Conservation (phyloP, 2,797 vertebrate genomes). For the Sebastes nivosus region DNA sequence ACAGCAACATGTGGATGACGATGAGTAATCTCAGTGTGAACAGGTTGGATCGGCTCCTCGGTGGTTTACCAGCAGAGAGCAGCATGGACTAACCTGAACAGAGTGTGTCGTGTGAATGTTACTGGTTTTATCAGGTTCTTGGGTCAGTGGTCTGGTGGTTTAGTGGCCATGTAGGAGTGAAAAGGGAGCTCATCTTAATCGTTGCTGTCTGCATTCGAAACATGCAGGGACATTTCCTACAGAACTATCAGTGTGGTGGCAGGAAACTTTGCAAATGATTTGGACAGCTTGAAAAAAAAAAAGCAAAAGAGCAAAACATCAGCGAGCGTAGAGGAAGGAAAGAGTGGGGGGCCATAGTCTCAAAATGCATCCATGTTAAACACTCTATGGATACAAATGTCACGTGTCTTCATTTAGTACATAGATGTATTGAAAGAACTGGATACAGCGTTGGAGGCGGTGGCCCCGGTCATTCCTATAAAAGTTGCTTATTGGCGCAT, state of each 20-base stretch:
- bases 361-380: background rate
- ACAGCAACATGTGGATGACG: background rate
- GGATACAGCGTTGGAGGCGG: too few relatives aligned
- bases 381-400: background rate
- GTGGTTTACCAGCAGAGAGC: constrained; percentile 68
- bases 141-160: too few relatives aligned
- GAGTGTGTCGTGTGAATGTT: background rate
- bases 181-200: too few relatives aligned
- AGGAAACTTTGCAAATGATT: background rate
- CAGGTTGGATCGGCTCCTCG: background rate
- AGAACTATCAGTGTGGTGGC: background rate
- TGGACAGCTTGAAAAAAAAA: background rate
- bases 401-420: background rate
- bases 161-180: too few relatives aligned
- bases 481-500: too few relatives aligned
- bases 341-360: too few relatives aligned
- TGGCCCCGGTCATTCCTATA: too few relatives aligned
- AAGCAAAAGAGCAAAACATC: background rate
- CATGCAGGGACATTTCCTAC: too few relatives aligned
- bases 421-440: too few relatives aligned
- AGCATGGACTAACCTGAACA: constrained; percentile 47
- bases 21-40: background rate
- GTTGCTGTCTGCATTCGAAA: too few relatives aligned
- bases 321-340: too few relatives aligned
- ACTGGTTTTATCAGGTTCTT: background rate